Conservation (phyloP, 2,888 invertebrate species). For the Rotaria socialis region DNA sequence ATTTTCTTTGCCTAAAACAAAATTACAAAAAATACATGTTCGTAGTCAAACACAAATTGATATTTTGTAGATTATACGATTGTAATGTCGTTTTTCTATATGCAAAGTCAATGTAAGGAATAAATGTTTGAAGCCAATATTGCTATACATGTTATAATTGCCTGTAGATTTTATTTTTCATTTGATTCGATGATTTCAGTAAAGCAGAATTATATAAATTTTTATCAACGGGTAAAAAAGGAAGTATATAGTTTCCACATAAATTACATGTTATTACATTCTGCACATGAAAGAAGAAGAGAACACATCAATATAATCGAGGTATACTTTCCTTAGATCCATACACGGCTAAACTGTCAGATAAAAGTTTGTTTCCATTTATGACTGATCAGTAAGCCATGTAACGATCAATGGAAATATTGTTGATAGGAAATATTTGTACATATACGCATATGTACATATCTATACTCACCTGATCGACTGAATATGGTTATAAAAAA, state of each 20-base stretch:
- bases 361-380: conserved; percentile 35
- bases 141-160: background rate
- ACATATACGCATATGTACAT: background rate
- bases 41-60: background rate
- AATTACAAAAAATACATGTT: too few relatives aligned
- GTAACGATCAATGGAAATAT: background rate
- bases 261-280: too few relatives aligned
- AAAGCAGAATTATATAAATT: background rate
- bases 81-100: background rate
- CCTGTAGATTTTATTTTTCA: background rate
- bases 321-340: background rate
- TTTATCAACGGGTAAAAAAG: background rate
- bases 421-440: background rate
- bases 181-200: background rate
- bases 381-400: conserved; percentile 30
- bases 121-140: background rate
- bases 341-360: conserved; percentile 37
- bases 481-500: background rate
- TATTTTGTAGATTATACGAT: background rate
- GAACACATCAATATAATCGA: background rate
- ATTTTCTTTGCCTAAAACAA: background rate
- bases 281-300: too few relatives aligned
- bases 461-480: background rate
- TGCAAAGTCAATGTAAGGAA: background rate
- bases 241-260: background rate